phyloP scores from a whole-genome alignment of 2,888 invertebrate genomes.

The Tenthredo livida region DNA sequence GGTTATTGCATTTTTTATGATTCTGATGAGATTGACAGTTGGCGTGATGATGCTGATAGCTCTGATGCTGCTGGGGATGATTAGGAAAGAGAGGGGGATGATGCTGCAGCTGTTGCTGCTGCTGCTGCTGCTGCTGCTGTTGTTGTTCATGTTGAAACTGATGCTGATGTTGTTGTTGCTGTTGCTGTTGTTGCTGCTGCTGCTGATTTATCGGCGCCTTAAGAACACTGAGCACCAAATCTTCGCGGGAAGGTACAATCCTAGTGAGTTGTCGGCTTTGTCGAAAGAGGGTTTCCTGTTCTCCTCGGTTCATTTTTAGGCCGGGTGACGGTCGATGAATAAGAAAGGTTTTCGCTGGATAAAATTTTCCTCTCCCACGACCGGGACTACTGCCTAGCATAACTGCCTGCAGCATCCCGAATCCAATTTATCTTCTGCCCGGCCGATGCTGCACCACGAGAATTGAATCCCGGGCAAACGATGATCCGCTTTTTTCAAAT shows the following conservation, averaged over 20 bases:
- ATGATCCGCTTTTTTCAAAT: neutral
- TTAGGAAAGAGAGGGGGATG: conserved; percentile 59
- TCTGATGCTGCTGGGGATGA: conserved; percentile 59
- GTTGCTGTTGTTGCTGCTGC: conserved; percentile 65
- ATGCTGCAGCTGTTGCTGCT: conserved; percentile 48
- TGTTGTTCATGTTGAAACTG: conserved; percentile 49
- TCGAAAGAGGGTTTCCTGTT: conserved; percentile 83
- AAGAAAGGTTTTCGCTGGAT: conserved; percentile 64
- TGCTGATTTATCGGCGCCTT: conserved; percentile 80
- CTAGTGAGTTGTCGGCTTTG: conserved; percentile 81
- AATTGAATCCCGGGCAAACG: conserved; percentile 25
- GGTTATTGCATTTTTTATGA: conserved; percentile 68
- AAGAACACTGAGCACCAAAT: conserved; percentile 82
- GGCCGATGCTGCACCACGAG: conserved; percentile 12
- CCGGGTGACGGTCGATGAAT: conserved; percentile 65
- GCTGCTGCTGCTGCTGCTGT: conserved; percentile 45
- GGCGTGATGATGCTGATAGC: conserved; percentile 68
- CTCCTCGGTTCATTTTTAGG: conserved; percentile 82
- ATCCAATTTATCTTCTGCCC: conserved; percentile 27
- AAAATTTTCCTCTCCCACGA: conserved; percentile 71
- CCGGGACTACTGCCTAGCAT: conserved; percentile 72
- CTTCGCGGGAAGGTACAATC: conserved; percentile 76
- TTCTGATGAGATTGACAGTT: conserved; percentile 70
- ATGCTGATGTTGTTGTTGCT: conserved; percentile 53
- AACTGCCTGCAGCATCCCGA: conserved; percentile 73